A percentile compares a stretch with the other conserved stretches of the same genome.
Evolutionary conservation across 2,888 invertebrate species (phyloP).

Genomic region (Nysson spinosus): DNA sequence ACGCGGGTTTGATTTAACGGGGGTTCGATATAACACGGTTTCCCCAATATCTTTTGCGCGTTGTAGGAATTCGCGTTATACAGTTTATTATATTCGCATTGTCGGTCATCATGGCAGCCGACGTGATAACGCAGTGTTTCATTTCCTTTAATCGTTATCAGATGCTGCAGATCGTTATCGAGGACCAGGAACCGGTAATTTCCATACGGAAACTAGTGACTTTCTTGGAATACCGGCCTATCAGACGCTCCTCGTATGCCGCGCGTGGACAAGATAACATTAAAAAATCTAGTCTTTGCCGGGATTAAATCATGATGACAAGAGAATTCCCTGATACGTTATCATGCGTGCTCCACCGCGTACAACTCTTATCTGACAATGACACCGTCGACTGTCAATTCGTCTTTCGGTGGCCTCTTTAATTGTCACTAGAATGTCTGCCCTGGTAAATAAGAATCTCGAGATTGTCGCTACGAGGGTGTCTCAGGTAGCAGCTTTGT

Average conservation of each 20-base stretch:
- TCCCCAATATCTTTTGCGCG: too few species aligned
- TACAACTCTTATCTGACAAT: conserved; percentile 28
- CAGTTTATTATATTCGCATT: too few species aligned
- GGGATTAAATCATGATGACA: conserved; percentile 22
- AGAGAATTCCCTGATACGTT: conserved; percentile 30
- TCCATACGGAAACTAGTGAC: neutral
- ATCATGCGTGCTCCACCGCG: conserved; percentile 14
- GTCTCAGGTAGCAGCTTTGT: neutral
- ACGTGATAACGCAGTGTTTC: too few species aligned
- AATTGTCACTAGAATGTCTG: neutral
- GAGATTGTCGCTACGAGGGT: neutral
- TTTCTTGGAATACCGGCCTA: conserved; percentile 10
- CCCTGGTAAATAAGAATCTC: neutral
- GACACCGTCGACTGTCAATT: conserved; percentile 12
- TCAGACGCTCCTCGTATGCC: conserved; percentile 11
- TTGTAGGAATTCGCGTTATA: too few species aligned
- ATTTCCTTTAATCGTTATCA: conserved; percentile 1
- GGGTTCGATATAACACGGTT: too few species aligned
- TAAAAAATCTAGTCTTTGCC: conserved; percentile 9
- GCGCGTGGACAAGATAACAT: conserved; percentile 26
- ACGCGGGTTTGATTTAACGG: too few species aligned
- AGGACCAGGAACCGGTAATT: neutral
- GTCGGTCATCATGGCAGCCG: too few species aligned
- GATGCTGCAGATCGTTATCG: conserved; percentile 1
- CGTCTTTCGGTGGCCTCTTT: neutral